A percentile compares a stretch with the other conserved stretches of the same genome.
These are phyloP conservation scores for Calephelis virginiensis DNA, from an alignment of 1,140 invertebrate genomes.

Conservation along the genomic window DNA sequence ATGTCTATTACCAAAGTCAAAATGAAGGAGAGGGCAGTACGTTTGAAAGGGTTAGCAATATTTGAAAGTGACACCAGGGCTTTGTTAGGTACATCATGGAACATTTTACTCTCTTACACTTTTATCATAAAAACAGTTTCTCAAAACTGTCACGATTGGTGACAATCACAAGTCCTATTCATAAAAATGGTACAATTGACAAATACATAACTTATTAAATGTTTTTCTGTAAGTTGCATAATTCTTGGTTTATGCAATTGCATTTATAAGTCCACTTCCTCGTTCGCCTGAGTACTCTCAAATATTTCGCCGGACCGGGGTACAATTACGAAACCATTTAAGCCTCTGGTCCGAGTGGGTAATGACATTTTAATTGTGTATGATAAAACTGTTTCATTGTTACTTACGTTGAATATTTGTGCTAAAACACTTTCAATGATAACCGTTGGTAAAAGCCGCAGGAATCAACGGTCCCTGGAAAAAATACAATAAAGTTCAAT, in stretches of 20 bases:
- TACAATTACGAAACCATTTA: conserved; percentile 46
- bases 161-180: no score
- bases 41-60: no score
- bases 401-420: conserved; percentile 77
- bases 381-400: conserved; percentile 40
- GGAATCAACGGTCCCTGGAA: conserved; percentile 94
- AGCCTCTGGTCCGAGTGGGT: conserved; percentile 43
- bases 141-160: no score
- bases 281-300: conserved; percentile 2
- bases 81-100: no score
- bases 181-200: no score
- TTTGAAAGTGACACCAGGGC: no score
- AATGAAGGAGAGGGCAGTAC: no score
- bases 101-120: no score
- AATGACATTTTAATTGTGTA: conserved; percentile 63
- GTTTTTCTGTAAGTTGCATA: neutral
- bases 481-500: conserved; percentile 42
- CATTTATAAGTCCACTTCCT: conserved; percentile 25
- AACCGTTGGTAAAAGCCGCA: conserved; percentile 95
- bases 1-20: no score
- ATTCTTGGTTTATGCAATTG: conserved; percentile 4
- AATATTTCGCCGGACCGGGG: conserved; percentile 4
- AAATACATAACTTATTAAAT: neutral
- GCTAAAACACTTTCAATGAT: conserved; percentile 88
- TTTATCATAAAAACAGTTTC: no score